Percentiles rank a stretch among this genome's conserved stretches.
Evolutionary conservation across 37 sponge, comb jelly and placozoan species (phyloP).

Genomic region (Axinella damicornis): DNA sequence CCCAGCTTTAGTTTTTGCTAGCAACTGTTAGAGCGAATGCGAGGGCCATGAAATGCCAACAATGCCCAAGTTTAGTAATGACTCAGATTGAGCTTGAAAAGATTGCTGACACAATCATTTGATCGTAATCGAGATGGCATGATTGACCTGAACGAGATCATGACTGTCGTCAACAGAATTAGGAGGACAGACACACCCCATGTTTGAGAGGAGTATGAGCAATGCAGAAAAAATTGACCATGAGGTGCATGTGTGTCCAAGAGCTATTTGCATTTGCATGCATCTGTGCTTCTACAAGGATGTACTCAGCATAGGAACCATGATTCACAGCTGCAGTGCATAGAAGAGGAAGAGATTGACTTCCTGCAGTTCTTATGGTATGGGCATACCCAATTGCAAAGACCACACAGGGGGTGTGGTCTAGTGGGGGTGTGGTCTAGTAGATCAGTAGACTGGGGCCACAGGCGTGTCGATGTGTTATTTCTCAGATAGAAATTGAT

Average conservation of each 20-base stretch:
- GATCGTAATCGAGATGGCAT: constrained; percentile 56
- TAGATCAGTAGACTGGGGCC: no score
- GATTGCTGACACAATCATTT: constrained; percentile 72
- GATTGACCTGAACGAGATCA: constrained; percentile 61
- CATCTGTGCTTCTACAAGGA: neutral
- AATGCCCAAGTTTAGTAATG: constrained; percentile 66
- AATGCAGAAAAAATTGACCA: constrained; percentile 75
- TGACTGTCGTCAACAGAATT: constrained; percentile 33
- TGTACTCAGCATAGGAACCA: neutral
- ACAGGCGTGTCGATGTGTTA: no score
- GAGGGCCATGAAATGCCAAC: no score
- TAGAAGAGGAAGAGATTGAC: no score
- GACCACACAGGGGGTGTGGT: no score
- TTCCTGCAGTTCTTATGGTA: no score
- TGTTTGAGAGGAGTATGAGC: constrained; percentile 23
- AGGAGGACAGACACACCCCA: neutral
- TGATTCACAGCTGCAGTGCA: neutral
- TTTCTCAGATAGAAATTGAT: no score
- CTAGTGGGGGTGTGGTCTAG: no score
- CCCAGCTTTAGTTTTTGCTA: no score
- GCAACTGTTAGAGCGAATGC: no score
- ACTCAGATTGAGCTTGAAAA: constrained; percentile 81
- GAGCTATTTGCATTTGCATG: neutral
- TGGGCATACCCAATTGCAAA: no score
- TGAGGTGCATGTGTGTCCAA: no score